phyloP scores from a whole-genome alignment of 2,797 vertebrate species.

The Esox masquinongy region DNA sequence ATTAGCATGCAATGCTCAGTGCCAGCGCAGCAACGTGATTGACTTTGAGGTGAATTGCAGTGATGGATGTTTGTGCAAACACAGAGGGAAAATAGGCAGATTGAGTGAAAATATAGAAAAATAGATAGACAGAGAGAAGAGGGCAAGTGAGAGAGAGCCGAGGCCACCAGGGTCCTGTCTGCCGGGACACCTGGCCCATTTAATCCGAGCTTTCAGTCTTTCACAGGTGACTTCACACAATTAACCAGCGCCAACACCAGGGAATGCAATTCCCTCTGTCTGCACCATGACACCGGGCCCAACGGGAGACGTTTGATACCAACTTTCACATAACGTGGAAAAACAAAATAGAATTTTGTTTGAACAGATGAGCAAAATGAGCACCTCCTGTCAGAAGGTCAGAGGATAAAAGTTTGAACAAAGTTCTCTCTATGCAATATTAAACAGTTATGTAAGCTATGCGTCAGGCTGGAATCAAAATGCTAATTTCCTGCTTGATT shows the following conservation, averaged over 20 bases:
- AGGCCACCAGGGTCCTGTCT: constrained; percentile 27
- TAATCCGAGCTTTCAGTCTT: constrained; percentile 52
- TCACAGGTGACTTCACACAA: constrained; percentile 63
- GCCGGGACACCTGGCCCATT: constrained; percentile 60
- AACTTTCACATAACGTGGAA: constrained; percentile 36
- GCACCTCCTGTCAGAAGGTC: constrained; percentile 17
- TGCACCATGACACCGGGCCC: constrained; percentile 36
- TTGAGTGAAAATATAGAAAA: not conserved
- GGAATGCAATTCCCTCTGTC: constrained; percentile 37
- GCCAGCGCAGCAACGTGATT: constrained; percentile 37
- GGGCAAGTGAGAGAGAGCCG: constrained; percentile 14
- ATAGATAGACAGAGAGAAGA: not conserved
- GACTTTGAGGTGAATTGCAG: constrained; percentile 24
- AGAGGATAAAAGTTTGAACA: constrained; percentile 11
- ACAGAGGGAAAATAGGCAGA: not conserved
- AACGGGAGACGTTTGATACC: constrained; percentile 33
- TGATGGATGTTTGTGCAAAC: constrained; percentile 19
- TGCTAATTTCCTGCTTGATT: constrained; percentile 57
- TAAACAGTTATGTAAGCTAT: constrained; percentile 37
- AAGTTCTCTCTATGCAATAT: constrained; percentile 45
- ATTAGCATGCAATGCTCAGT: constrained; percentile 48
- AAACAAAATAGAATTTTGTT: constrained; percentile 25
- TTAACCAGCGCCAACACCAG: constrained; percentile 39
- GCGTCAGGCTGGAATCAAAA: constrained; percentile 41
- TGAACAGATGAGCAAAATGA: constrained; percentile 5